Conservation (phyloP, 2,888 invertebrate genomes). For the Cepaea hortensis region DNA sequence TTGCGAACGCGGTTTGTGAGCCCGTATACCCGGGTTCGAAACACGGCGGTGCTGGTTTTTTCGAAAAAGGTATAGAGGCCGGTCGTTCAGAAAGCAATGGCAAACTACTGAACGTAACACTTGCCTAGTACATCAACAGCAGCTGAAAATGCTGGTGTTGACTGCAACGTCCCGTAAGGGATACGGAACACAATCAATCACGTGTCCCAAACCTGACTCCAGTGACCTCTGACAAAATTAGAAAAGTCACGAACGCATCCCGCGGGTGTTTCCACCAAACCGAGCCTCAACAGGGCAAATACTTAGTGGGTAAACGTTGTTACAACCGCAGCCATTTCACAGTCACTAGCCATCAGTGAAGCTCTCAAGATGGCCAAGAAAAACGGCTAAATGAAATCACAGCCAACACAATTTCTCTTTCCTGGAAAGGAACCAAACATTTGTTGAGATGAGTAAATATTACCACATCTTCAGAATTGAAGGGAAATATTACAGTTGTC, state of each 20-base stretch:
- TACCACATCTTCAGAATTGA: neutral
- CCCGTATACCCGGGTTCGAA: too few relatives aligned
- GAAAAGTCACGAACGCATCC: neutral
- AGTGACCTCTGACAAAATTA: neutral
- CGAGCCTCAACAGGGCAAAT: neutral
- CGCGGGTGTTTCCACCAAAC: neutral
- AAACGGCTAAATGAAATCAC: neutral
- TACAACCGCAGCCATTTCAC: neutral
- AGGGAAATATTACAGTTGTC: neutral
- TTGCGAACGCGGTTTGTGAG: too few relatives aligned
- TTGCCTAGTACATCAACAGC: too few relatives aligned
- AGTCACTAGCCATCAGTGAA: neutral
- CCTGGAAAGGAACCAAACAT: neutral
- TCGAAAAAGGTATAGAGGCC: too few relatives aligned
- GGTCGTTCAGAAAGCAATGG: too few relatives aligned
- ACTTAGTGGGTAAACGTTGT: neutral
- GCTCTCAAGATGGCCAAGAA: neutral
- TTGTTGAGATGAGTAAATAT: slow-evolving; percentile 13
- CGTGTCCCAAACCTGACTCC: neutral
- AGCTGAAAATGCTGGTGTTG: too few relatives aligned
- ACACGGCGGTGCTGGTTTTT: too few relatives aligned
- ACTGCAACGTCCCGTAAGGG: too few relatives aligned
- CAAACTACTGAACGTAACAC: too few relatives aligned
- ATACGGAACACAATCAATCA: too few relatives aligned
- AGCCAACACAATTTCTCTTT: neutral